These are phyloP conservation scores for Pollimyrus isidori DNA, from an alignment of 2,113 vertebrate genomes.

Conservation along the genomic window DNA sequence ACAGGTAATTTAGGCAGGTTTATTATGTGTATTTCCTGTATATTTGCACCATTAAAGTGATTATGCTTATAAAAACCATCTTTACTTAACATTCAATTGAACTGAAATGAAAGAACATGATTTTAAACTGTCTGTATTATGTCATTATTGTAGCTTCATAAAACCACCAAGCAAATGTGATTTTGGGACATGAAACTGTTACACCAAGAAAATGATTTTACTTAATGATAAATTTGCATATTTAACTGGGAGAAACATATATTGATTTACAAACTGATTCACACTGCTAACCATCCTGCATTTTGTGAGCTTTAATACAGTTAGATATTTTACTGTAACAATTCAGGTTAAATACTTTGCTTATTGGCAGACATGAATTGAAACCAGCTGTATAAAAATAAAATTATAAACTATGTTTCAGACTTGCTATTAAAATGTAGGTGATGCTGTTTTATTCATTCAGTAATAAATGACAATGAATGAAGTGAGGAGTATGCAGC, in stretches of 20 bases:
- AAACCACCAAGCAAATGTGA: neutral
- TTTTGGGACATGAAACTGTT: neutral
- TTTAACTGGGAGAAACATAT: neutral
- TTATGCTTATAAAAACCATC: conserved; percentile 18
- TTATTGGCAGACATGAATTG: neutral
- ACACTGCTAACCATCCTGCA: neutral
- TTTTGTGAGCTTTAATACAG: neutral
- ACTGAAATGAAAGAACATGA: neutral
- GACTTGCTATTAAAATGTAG: neutral
- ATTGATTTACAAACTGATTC: neutral
- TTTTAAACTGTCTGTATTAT: neutral
- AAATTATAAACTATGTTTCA: neutral
- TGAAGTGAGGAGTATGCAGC: neutral
- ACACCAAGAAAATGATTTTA: neutral
- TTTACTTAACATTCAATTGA: conserved; percentile 21
- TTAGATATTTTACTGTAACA: neutral
- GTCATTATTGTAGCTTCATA: neutral
- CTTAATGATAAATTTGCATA: neutral
- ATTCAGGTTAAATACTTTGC: neutral
- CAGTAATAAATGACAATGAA: neutral
- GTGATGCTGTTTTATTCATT: neutral
- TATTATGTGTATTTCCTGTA: conserved; percentile 12
- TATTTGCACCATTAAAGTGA: conserved; percentile 11
- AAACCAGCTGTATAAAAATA: neutral
- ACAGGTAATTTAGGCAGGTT: conserved; percentile 22